Evolutionary conservation across 2,797 vertebrate species (phyloP), one percentile per base, ranked within the genome.

Genomic region (Coilia nasus): DNA sequence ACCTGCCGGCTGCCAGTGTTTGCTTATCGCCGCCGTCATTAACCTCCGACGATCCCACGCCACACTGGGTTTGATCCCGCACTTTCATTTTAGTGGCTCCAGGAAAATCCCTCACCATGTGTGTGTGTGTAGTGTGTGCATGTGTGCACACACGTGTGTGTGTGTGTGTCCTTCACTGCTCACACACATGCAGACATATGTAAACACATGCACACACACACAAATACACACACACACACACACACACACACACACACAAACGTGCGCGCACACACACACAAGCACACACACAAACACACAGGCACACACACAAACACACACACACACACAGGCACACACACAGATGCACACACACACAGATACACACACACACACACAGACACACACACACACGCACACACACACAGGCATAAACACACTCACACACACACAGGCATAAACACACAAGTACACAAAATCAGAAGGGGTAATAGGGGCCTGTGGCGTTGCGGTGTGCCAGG

Each of bases 401-500:
- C 50, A 47, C 47, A 81, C n/a, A 81, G 11, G 60, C 67, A 60
- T 15, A 82, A 12, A 21, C 81, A 28, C 50, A 54, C 50, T 3
- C 50, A 54, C 50, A 54, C 2, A 54, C 50, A 54, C 50, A 54
- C 50, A 54, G 9, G 14, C 50, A 54, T 14, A 54, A 9, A 54
- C 50, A 54, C 50, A 54, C 50, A 67, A 23, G 60, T 25, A 25
- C 25, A 35, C 28, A 78, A 47, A 81, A 86, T 83, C 83, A 81
- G 41, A 31, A 62, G 83, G 46, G 75, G 83, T 59, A 82, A 82
- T 85, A 41, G 81, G 75, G 84, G 57, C 35, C 75, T 83, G 59
- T 56, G 57, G 50, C 83, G 83, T 82, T 44, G 57, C 64, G 75
- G 82, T 64, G 81, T 87, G 75, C 81, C 82, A 83, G 85, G 82